phyloP scores from a whole-genome alignment of 2,797 vertebrate genomes.

The Dallia pectoralis region DNA sequence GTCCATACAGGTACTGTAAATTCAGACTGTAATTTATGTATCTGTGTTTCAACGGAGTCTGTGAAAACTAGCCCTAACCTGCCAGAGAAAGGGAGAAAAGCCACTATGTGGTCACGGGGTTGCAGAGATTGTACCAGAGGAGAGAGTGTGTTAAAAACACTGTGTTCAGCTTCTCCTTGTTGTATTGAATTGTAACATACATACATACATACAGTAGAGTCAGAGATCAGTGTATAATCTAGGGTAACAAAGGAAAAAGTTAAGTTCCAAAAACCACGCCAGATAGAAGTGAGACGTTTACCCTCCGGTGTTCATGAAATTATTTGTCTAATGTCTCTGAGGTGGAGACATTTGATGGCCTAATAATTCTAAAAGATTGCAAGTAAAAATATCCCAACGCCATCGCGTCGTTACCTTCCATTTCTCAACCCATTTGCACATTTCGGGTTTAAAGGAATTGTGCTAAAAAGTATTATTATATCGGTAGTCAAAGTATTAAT shows the following conservation, averaged over 20 bases:
- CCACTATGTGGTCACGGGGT: too few relatives aligned
- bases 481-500: conserved; percentile 49
- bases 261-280: background rate
- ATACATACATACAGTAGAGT: background rate
- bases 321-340: background rate
- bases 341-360: background rate
- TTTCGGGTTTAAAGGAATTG: conserved; percentile 38
- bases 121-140: background rate
- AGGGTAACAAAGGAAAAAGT: background rate
- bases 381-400: background rate
- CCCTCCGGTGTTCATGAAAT: background rate
- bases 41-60: too few relatives aligned
- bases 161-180: background rate
- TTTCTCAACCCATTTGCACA: conserved; percentile 41
- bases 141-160: background rate
- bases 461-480: conserved; percentile 49
- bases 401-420: conserved; percentile 21
- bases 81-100: too few relatives aligned
- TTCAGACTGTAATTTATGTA: too few relatives aligned
- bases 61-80: too few relatives aligned
- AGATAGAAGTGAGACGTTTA: background rate
- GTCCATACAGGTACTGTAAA: too few relatives aligned
- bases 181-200: background rate
- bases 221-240: conserved; percentile 4
- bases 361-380: conserved; percentile 7